Evolutionary conservation across 1,140 invertebrate genomes (phyloP), one percentile per base, ranked within the genome.

Genomic region (Arctopsyche grandis): DNA sequence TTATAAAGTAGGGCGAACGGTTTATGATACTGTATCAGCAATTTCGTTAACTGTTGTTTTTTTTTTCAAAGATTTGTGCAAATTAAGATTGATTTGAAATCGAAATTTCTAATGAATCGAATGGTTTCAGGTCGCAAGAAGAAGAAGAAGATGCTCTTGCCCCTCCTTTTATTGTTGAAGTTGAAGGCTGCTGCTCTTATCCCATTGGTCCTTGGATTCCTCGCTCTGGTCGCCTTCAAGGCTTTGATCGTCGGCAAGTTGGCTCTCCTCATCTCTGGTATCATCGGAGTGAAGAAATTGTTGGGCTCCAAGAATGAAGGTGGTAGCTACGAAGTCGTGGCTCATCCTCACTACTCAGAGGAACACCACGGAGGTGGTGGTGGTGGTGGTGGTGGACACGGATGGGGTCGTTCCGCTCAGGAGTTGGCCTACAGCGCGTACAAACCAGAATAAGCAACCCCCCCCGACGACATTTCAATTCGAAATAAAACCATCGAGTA

Each of bases 151-250:
- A 91, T 93, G 85, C 90, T 95, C 81, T 84, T 93, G 82, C 93
- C 93, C 22, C 88, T 95, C 71, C 87, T 95, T 38, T 89, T 94
- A 77, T 89, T 95, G 58, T 87, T 94, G 84, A 94, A 94, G 84
- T 85, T 95, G 84, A 96, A 96, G 88, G 93, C 93, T 77, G 93
- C 93, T 75, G 91, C 92, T 19, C 89, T 95, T 26, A 92, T 94
- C 83, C 94, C 94, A 19, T 87, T 95, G 77, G 91, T 92, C 79
- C 89, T 96, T 12, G 94, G 93, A 79, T 93, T 91, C 84, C 90
- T 95, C 73, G 94, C 93, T 9, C 89, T 95, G n/a, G 88, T 95
- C 38, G 94, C 94, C 5, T 92, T 95, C 88, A 96, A 96, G 88
- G 94, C 94, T 16, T 89, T 96, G 70, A 88, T 95, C 63, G 90